Percentiles rank a stretch among this genome's conserved stretches.
phyloP scores from a whole-genome alignment of 2,113 vertebrate genomes.

The Hemiprocne comata region DNA sequence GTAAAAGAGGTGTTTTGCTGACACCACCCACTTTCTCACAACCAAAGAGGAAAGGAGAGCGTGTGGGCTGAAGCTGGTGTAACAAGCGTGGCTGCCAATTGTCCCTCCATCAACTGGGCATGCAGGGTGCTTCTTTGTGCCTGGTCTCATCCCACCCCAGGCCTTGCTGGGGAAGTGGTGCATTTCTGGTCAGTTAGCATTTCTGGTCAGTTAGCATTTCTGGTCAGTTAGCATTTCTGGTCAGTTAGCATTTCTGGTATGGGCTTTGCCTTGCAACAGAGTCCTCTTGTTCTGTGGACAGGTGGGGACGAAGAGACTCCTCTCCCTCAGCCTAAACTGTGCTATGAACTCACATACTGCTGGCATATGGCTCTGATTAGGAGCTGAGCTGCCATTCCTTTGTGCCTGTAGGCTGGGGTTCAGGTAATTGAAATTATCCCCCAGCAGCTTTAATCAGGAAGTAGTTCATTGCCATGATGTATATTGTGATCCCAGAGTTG shows the following conservation, averaged over 20 bases:
- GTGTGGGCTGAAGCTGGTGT: not conserved
- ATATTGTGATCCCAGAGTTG: not conserved
- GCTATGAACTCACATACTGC: fast-evolving
- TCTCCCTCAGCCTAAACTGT: not conserved
- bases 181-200: not conserved
- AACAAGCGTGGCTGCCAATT: fast-evolving
- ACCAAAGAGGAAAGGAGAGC: not conserved
- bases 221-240: no score
- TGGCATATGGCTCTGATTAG: not conserved
- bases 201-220: not conserved
- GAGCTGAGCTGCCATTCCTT: fast-evolving
- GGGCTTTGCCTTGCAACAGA: not conserved
- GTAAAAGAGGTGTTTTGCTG: not conserved
- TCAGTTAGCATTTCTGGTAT: not conserved
- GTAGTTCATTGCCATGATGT: not conserved
- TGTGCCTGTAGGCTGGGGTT: not conserved
- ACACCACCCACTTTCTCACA: not conserved
- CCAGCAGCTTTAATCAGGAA: not conserved
- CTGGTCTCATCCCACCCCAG: not conserved
- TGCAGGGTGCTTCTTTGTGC: not conserved
- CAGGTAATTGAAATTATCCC: not conserved
- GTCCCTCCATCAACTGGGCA: fast-evolving
- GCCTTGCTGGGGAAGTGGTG: fast-evolving
- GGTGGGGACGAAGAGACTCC: not conserved
- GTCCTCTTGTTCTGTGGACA: not conserved